Conservation (phyloP, 2,888 invertebrate species). For the Polymixis flavicincta region DNA sequence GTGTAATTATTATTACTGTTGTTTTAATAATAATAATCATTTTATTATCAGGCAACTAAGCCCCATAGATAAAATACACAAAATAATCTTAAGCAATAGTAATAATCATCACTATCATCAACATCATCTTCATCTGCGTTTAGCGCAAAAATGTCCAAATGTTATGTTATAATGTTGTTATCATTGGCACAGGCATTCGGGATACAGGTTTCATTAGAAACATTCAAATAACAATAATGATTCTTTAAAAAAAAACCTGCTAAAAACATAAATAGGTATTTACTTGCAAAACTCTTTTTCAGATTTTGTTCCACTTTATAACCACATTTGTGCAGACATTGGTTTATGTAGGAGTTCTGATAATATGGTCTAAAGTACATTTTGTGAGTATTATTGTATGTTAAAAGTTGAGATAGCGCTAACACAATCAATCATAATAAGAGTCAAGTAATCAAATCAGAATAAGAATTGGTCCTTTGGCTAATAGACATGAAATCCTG, state of each 20-base stretch:
- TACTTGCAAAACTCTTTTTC: slow-evolving; percentile 5
- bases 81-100: too few relatives aligned
- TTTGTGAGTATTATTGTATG: slow-evolving; percentile 37
- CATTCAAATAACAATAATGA: not conserved
- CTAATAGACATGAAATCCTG: too few relatives aligned
- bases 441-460: not conserved
- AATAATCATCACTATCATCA: too few relatives aligned
- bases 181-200: not conserved
- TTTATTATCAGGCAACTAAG: too few relatives aligned
- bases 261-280: too few relatives aligned
- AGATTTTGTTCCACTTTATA: slow-evolving; percentile 50
- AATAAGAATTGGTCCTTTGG: too few relatives aligned
- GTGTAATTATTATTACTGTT: slow-evolving; percentile 19
- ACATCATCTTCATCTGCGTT: too few relatives aligned
- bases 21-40: not conserved
- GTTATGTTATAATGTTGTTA: not conserved
- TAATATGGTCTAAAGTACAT: slow-evolving; percentile 36
- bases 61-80: too few relatives aligned
- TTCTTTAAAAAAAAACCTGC: not conserved
- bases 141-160: not conserved
- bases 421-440: not conserved
- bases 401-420: not conserved
- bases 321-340: slow-evolving; percentile 53
- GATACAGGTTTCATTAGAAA: not conserved
- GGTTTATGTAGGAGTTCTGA: slow-evolving; percentile 36